Evolutionary conservation across 2,797 vertebrate species (phyloP), one percentile per base, ranked within the genome.

Genomic region (Bradypodion pumilum): DNA sequence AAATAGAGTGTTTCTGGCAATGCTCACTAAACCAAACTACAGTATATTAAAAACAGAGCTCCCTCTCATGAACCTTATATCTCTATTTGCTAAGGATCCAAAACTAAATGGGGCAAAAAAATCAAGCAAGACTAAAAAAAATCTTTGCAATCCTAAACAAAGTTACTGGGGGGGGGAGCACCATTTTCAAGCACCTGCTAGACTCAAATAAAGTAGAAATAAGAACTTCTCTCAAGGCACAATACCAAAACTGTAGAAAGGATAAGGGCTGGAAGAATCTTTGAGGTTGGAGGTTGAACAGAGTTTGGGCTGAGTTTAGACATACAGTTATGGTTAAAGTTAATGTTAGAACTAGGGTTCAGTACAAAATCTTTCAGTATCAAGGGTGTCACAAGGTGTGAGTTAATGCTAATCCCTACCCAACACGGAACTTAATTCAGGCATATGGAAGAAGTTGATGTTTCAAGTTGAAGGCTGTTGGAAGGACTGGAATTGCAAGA

Each of bases 81-180:
- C 68, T 90, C 78, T 8, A 76, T 69, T 72, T 81, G 75, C 3
- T 40, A 62, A 78, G 32, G 46, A 88, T 86, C 7, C 65, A 44
- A 80, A 77, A 77, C 3, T 52, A 78, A 7, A 23, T 13, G 9
- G 6, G 32, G 27, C 37, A 69, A 23, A 73, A 73, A 81, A 79
- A 70, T 59, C 78, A 90, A 85, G 27, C 49, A 72, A 85, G 86
- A 79, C 35, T 76, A 75, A 7, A 88, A 40, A 23, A 27, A 46
- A 27, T 60, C 29, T 21, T 62, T 75, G 40, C 8, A 21, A 46
- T 65, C 27, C 5, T n/a, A 82, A 68, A 15, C 40, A 59, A 29
- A 25, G 0, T 5, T 32, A 56, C 21, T 29, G 1, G 15, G 25
- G 56, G 56, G 5, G 19, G 19, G 59, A n/a, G 23, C 59, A 37